Conservation (phyloP, 2,113 vertebrate species). For the Arothron firmamentum region DNA sequence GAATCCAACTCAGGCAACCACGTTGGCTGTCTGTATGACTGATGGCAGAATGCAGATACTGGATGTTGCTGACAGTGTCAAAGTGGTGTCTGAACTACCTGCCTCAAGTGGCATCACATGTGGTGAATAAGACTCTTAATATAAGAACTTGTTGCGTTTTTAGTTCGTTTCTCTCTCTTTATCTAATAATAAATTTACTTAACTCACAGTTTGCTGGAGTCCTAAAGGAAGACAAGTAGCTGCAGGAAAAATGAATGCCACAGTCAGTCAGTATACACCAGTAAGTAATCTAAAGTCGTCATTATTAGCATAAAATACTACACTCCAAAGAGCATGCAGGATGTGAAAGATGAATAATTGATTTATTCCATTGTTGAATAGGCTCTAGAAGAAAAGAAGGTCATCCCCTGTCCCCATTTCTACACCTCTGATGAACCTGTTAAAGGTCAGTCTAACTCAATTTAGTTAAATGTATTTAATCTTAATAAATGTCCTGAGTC, state of each 20-base stretch:
- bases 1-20: slow-evolving; percentile 79
- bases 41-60: slow-evolving; percentile 89
- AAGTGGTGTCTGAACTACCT: slow-evolving; percentile 78
- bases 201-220: slow-evolving; percentile 90
- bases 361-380: slow-evolving; percentile 59
- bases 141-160: not conserved
- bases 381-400: slow-evolving; percentile 90
- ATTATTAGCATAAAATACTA: not conserved
- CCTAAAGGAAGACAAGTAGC: slow-evolving; percentile 97
- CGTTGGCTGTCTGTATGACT: slow-evolving; percentile 83
- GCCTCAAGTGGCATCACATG: slow-evolving; percentile 82
- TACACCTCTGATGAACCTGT: slow-evolving; percentile 89
- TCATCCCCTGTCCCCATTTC: slow-evolving; percentile 89
- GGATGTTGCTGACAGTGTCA: slow-evolving; percentile 81
- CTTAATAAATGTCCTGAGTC: not conserved
- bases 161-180: not conserved
- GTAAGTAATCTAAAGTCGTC: slow-evolving; percentile 73
- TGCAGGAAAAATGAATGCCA: slow-evolving; percentile 88
- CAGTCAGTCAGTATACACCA: slow-evolving; percentile 90
- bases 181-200: slow-evolving; percentile 4
- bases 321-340: not conserved
- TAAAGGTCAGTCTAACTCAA: slow-evolving; percentile 77
- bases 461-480: not conserved
- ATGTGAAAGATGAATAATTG: slow-evolving; percentile 2
- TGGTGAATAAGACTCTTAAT: slow-evolving; percentile 71